phyloP scores from a whole-genome alignment of 2,113 vertebrate species.

The Symphodus melops region DNA sequence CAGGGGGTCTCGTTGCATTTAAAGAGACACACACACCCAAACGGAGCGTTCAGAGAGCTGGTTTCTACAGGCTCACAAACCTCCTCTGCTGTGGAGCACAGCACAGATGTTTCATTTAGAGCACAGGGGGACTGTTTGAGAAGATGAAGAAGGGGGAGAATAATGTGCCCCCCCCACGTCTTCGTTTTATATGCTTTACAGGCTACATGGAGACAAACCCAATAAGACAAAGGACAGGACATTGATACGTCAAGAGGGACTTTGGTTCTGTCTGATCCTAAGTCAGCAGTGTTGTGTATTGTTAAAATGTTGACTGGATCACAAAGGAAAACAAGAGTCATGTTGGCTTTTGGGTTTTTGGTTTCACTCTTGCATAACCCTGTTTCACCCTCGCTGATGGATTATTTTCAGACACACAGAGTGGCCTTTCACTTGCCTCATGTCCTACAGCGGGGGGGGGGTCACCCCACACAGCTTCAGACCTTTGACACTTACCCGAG shows the following conservation, averaged over 20 bases:
- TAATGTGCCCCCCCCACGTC: too few relatives aligned
- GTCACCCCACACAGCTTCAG: slow-evolving; percentile 7
- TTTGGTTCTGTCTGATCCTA: neutral
- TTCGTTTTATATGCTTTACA: too few relatives aligned
- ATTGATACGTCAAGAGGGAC: neutral
- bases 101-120: too few relatives aligned
- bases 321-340: slow-evolving; percentile 25
- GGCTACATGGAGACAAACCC: too few relatives aligned
- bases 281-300: neutral
- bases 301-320: too few relatives aligned
- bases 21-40: too few relatives aligned
- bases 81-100: too few relatives aligned
- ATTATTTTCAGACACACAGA: slow-evolving; percentile 11
- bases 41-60: too few relatives aligned
- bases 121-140: too few relatives aligned
- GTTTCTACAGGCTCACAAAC: too few relatives aligned
- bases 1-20: too few relatives aligned
- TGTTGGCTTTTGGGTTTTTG: slow-evolving; percentile 31
- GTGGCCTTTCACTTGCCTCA: slow-evolving; percentile 2
- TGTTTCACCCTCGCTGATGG: slow-evolving; percentile 17
- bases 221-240: neutral
- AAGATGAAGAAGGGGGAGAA: too few relatives aligned
- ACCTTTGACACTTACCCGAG: slow-evolving; percentile 84
- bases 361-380: slow-evolving; percentile 47
- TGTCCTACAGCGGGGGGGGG: neutral